phyloP scores from a whole-genome alignment of 1,140 invertebrate genomes.

The Nomia melanderi region DNA sequence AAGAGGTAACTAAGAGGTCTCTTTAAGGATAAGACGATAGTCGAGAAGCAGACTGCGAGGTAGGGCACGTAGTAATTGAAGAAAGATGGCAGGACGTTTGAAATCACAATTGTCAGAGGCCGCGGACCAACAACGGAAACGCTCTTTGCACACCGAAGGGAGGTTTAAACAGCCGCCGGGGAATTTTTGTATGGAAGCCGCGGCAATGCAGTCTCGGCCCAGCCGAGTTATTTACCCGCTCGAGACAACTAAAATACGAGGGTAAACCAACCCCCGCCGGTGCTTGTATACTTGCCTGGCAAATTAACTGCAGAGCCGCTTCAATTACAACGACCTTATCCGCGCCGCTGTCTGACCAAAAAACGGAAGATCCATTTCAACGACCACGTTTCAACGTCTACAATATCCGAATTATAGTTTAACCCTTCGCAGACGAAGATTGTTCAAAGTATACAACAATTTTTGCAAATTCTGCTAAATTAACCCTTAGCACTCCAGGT shows the following conservation, averaged over 20 bases:
- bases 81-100: neutral
- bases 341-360: neutral
- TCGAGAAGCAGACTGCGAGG: too few species aligned
- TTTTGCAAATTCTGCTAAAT: too few species aligned
- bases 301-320: slow-evolving; percentile 17
- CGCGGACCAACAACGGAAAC: neutral
- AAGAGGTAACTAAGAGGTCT: too few species aligned
- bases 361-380: neutral
- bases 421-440: too few species aligned
- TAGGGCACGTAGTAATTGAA: neutral
- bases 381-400: neutral
- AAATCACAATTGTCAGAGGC: neutral
- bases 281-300: neutral
- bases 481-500: too few species aligned
- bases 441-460: too few species aligned
- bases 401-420: too few species aligned
- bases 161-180: slow-evolving; percentile 26
- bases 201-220: neutral
- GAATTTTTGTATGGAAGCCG: slow-evolving; percentile 17
- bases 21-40: too few species aligned
- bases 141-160: neutral
- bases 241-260: slow-evolving; percentile 21
- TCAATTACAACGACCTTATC: slow-evolving; percentile 17
- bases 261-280: neutral
- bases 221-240: slow-evolving; percentile 11